Conservation (phyloP, 1,140 invertebrate genomes). For the Neotoxoptera formosana region DNA sequence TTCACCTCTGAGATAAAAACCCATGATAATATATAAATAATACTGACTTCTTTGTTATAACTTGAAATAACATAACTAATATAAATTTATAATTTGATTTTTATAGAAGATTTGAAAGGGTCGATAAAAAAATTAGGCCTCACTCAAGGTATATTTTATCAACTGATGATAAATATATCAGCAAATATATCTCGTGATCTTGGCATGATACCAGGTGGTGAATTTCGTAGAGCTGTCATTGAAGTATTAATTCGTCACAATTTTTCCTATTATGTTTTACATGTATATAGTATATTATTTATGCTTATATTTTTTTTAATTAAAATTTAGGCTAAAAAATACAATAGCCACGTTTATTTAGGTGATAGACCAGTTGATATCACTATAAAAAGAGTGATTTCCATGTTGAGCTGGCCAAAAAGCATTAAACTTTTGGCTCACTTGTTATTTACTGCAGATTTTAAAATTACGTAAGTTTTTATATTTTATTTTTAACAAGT, state of each 20-base stretch:
- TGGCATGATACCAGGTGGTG: conserved; percentile 96
- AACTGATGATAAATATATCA: conserved; percentile 88
- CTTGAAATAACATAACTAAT: not conserved
- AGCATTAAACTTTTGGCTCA: conserved; percentile 85
- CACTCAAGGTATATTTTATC: conserved; percentile 89
- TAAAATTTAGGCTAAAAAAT: conserved; percentile 73
- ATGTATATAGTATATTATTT: not conserved
- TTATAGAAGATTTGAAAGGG: conserved; percentile 63
- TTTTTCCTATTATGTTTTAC: not conserved
- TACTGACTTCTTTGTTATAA: too few relatives aligned
- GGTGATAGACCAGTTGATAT: conserved; percentile 93
- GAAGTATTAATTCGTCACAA: conserved; percentile 70
- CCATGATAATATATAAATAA: too few relatives aligned
- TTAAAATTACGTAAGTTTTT: conserved; percentile 47
- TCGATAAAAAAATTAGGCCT: conserved; percentile 75
- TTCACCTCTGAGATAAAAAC: not conserved
- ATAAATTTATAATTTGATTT: conserved; percentile 10
- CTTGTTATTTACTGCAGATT: conserved; percentile 69
- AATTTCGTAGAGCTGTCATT: conserved; percentile 89
- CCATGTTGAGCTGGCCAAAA: conserved; percentile 85
- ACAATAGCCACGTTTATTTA: conserved; percentile 85
- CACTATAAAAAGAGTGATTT: conserved; percentile 85
- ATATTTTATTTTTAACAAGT: not conserved
- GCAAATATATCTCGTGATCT: conserved; percentile 92
- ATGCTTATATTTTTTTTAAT: not conserved